Evolutionary conservation across 2,797 vertebrate species (phyloP), one percentile per base, ranked within the genome.

Genomic region (Heteromormyrus szaboi): DNA sequence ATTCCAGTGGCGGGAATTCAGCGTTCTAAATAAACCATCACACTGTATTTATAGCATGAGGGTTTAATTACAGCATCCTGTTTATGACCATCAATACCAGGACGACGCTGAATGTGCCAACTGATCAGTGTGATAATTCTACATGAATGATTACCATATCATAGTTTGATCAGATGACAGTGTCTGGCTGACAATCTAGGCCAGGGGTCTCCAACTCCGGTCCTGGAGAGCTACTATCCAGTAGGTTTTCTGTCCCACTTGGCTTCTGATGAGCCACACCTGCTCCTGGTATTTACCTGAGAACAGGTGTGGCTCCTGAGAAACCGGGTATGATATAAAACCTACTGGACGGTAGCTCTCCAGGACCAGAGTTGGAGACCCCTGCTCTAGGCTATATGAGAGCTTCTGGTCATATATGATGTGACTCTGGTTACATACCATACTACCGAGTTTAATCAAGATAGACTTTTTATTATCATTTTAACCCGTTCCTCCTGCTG

Each of bases 41-140:
- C 91, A 86, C 41, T 48, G 86, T 91, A 90, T 92, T 94, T 92
- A 93, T 90, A 90, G 89, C 91, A 88, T 91, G 93, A 93, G 91
- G 91, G 89, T 86, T 90, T 62, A 90, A 90, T 25, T 90, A 90
- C 88, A 89, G 90, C 92, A 68, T 89, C 92, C 37, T 11, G 56
- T 90, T 95, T 95, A 93, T 92, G 93, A 90, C 90, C 93, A 90
- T 93, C 92, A 92, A 88, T 88, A 88, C 92, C 92, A 62, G 41
- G 68, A 17, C 90, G 90, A 90, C 89, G 90, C 90, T 94, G 59
- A 56, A 72, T 56, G 56, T 90, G 92, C 93, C 92, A 86, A 90
- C 91, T 85, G 90, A 92, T 93, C 94, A 94, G 92, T 94, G 93
- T 93, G 94, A 94, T 90, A 84, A 87, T 92, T 93, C 91, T 85